phyloP scores from a whole-genome alignment of 2,888 invertebrate species.

The Tetramorium bicarinatum region DNA sequence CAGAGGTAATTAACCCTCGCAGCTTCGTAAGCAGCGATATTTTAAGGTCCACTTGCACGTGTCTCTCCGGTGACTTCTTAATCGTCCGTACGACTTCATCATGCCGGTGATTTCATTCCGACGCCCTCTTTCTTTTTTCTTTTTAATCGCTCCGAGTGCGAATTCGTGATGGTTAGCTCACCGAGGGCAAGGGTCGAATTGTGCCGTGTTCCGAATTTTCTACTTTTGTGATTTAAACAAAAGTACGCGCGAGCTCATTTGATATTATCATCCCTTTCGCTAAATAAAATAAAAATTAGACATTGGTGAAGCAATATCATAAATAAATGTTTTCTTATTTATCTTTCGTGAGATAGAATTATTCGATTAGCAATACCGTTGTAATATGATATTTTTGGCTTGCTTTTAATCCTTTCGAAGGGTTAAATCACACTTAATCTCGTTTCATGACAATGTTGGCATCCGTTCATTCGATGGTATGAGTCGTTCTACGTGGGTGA shows the following conservation, averaged over 20 bases:
- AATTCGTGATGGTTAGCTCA: slow-evolving; percentile 9
- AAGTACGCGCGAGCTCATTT: too few relatives aligned
- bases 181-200: slow-evolving; percentile 20
- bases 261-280: background rate
- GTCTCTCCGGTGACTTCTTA: slow-evolving; percentile 66
- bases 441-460: slow-evolving; percentile 4
- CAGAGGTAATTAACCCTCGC: slow-evolving; percentile 75
- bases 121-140: background rate
- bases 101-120: slow-evolving; percentile 48
- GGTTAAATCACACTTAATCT: background rate
- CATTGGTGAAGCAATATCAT: background rate
- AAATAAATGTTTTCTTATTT: background rate
- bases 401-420: background rate
- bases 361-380: background rate
- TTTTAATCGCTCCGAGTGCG: slow-evolving; percentile 14
- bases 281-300: background rate
- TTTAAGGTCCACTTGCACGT: slow-evolving; percentile 76
- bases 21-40: slow-evolving; percentile 61
- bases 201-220: background rate
- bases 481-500: slow-evolving; percentile 53
- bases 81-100: slow-evolving; percentile 68
- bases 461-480: background rate
- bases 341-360: background rate
- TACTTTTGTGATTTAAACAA: background rate
- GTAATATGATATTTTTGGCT: background rate